Conservation (phyloP, 2,113 vertebrate species). For the Phocoena sinus region DNA sequence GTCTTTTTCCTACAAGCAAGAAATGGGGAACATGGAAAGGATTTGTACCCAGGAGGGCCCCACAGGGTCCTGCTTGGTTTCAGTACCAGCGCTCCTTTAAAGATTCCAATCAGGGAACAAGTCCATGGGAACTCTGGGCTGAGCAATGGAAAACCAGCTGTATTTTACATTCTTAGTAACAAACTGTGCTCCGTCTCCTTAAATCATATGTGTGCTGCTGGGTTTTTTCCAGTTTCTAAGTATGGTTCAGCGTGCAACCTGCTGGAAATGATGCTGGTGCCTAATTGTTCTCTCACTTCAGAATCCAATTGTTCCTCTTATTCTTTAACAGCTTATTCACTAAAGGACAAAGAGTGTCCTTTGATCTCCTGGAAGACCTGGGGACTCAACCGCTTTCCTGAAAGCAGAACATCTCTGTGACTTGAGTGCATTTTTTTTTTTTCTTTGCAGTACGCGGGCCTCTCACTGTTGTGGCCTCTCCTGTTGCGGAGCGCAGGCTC, state of each 20-base stretch:
- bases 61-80: neutral
- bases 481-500: no score
- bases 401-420: constrained; percentile 15
- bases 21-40: neutral
- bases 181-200: neutral
- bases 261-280: constrained; percentile 66
- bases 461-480: no score
- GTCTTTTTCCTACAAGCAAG: neutral
- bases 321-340: constrained; percentile 74
- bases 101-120: neutral
- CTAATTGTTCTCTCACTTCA: constrained; percentile 70
- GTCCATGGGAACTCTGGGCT: neutral
- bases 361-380: neutral
- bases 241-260: constrained; percentile 57
- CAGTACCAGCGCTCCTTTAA: neutral
- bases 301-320: constrained; percentile 73
- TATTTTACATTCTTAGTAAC: constrained; percentile 57
- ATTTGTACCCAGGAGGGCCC: neutral
- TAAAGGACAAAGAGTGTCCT: constrained; percentile 35
- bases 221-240: constrained; percentile 65
- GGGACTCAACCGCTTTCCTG: constrained; percentile 27
- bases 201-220: constrained; percentile 8
- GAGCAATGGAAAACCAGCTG: neutral
- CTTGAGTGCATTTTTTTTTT: neutral
- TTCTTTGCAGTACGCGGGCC: no score